Percentiles rank a stretch among this genome's conserved stretches.
Conservation (phyloP, 92 coral and sea anemone genomes). For the Metridium senile region DNA sequence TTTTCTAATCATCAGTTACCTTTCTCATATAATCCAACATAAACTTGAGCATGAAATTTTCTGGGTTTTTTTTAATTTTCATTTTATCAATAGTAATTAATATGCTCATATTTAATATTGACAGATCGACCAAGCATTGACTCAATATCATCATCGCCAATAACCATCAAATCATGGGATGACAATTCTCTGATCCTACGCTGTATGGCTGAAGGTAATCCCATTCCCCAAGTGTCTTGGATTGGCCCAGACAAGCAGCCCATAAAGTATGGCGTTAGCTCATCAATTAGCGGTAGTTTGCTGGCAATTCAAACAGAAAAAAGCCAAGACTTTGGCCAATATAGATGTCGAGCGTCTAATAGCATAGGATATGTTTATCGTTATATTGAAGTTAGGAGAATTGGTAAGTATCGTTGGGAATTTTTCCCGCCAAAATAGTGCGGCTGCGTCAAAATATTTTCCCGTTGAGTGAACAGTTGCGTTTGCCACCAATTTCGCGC, state of each 20-base stretch:
- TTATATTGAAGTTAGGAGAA: neutral
- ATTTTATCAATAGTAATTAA: neutral
- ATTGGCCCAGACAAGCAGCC: neutral
- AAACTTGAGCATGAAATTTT: too few relatives aligned
- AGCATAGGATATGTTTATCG: constrained; percentile 7
- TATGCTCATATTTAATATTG: neutral
- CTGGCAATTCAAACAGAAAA: constrained; percentile 5
- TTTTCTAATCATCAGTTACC: too few relatives aligned
- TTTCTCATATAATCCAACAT: too few relatives aligned
- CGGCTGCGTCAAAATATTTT: too few relatives aligned
- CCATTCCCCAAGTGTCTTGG: constrained; percentile 22
- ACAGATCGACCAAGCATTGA: constrained; percentile 28
- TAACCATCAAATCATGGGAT: constrained; percentile 18
- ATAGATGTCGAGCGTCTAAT: constrained; percentile 28
- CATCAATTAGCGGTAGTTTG: constrained; percentile 1
- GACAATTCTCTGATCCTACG: constrained; percentile 6
- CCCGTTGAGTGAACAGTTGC: too few relatives aligned
- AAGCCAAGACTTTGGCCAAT: constrained; percentile 20
- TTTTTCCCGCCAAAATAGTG: too few relatives aligned
- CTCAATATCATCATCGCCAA: neutral
- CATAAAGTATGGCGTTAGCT: constrained; percentile 24
- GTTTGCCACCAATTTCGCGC: too few relatives aligned
- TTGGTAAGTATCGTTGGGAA: constrained; percentile 26
- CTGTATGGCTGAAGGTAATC: constrained; percentile 28
- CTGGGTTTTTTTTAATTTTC: neutral